Evolutionary conservation across 2,113 vertebrate genomes (phyloP), one percentile per base, ranked within the genome.

Genomic region (Chaenocephalus aceratus): DNA sequence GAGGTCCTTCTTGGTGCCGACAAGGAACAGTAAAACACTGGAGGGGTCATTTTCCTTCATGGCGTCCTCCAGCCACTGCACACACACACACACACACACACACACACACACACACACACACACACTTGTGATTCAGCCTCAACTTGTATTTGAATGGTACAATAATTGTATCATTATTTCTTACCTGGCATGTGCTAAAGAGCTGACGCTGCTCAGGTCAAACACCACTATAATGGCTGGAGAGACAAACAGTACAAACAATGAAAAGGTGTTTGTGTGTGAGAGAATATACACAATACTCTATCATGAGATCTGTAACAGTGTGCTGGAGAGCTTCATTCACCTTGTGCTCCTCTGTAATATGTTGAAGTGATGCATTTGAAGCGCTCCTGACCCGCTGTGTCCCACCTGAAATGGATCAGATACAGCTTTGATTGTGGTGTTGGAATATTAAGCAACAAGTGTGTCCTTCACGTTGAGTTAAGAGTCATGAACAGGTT

Each of bases 361-460:
- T 99, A 99, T 2, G 98, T 98, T 63, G 98, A 99, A 1, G 98
- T 97, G 0, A 99, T 98, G 91, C 98, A 99, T 89, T 98, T 98
- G 94, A 99, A 99, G 18, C 97, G 93, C 86, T 99, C 98, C 92
- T 99, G 97, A 34, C 98, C 98, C 0, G 98, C 98, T 0, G 97
- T 99, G 91, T 99, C 98, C 98, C 98, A 99, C 77, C 98, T 98
- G 85, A 62, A 91, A 78, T 2, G 87, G 3, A 72, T 54, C 71
- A 79, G 3, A 82, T 0, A 23, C 36, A 41, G 36, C 6, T 41
- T 41, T 6, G 36, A 41, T 41, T 41, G 36, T 41, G 36, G 5
- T 41, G 36, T 41, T 41, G 36, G 36, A 7, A 41, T 41, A 41
- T 41, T 41, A 41, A 41, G 36, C 7, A 6, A 41, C 36, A 41